Percentiles rank a stretch among this genome's conserved stretches.
Evolutionary conservation across 2,888 invertebrate genomes (phyloP).

Genomic region (Himalopsyche anomala): DNA sequence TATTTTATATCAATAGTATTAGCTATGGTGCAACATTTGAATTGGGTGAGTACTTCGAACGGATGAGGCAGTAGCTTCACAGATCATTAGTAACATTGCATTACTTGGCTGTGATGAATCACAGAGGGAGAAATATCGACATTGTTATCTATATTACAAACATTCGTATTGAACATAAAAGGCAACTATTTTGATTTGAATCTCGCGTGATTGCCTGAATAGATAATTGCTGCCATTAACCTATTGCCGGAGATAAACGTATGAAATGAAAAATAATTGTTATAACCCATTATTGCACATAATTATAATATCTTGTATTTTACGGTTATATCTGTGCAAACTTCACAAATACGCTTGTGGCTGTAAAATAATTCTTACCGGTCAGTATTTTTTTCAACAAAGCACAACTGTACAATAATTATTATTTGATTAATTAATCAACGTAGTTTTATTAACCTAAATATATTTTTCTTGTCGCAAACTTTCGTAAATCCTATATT

Average conservation of each 20-base stretch:
- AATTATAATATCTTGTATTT: background rate
- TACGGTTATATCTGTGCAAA: background rate
- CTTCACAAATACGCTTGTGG: background rate
- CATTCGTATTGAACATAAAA: slow-evolving; percentile 1
- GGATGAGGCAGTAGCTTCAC: slow-evolving; percentile 11
- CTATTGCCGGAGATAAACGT: background rate
- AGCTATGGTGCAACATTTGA: background rate
- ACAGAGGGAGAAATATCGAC: background rate
- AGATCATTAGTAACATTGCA: slow-evolving; percentile 1
- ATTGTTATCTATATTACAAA: background rate
- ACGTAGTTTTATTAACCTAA: too few species aligned
- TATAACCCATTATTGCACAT: background rate
- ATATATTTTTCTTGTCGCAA: too few species aligned
- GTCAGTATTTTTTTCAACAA: too few species aligned
- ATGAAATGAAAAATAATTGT: background rate
- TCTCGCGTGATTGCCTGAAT: slow-evolving; percentile 27
- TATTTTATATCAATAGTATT: too few species aligned
- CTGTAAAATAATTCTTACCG: background rate
- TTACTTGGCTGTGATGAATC: background rate
- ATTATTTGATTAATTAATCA: too few species aligned
- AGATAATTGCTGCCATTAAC: slow-evolving; percentile 17
- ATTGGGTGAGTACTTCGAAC: background rate
- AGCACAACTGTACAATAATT: too few species aligned
- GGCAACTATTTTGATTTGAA: slow-evolving; percentile 1
- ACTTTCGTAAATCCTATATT: too few species aligned